phyloP scores from a whole-genome alignment of 2,888 invertebrate genomes.

The Tholera decimalis region DNA sequence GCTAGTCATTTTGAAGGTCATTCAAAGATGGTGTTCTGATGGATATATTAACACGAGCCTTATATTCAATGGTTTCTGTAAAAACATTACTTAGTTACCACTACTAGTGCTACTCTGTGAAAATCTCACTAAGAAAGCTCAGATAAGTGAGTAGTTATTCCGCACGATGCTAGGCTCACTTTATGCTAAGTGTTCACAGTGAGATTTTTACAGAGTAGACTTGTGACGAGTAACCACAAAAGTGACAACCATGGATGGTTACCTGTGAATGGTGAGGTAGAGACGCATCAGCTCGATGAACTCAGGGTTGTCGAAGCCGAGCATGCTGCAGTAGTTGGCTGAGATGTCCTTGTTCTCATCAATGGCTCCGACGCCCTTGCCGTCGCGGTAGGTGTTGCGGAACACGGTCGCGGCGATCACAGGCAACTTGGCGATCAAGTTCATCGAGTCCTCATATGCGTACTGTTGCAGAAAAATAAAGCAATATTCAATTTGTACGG shows the following conservation, averaged over 20 bases:
- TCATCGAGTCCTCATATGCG: slow-evolving; percentile 98
- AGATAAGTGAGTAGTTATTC: neutral
- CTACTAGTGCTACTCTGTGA: neutral
- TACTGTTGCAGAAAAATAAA: slow-evolving; percentile 82
- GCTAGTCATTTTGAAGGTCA: neutral
- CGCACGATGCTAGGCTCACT: neutral
- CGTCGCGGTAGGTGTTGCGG: slow-evolving; percentile 96
- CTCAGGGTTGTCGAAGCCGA: slow-evolving; percentile 96
- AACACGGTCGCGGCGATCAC: slow-evolving; percentile 98
- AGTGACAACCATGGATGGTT: no score
- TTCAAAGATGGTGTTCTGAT: neutral
- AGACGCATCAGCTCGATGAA: slow-evolving; percentile 98
- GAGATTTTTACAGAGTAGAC: neutral
- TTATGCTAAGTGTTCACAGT: neutral
- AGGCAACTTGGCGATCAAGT: slow-evolving; percentile 98
- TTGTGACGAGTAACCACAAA: no score
- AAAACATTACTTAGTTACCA: neutral
- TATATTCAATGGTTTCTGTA: neutral
- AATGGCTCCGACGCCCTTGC: slow-evolving; percentile 96
- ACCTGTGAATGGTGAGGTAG: slow-evolving; percentile 97
- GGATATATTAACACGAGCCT: neutral
- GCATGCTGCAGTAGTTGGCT: slow-evolving; percentile 97
- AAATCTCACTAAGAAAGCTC: neutral
- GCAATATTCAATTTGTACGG: no score
- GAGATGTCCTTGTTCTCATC: slow-evolving; percentile 98